Conservation (phyloP, 2,797 vertebrate genomes). For the Sebastes matsubarae region DNA sequence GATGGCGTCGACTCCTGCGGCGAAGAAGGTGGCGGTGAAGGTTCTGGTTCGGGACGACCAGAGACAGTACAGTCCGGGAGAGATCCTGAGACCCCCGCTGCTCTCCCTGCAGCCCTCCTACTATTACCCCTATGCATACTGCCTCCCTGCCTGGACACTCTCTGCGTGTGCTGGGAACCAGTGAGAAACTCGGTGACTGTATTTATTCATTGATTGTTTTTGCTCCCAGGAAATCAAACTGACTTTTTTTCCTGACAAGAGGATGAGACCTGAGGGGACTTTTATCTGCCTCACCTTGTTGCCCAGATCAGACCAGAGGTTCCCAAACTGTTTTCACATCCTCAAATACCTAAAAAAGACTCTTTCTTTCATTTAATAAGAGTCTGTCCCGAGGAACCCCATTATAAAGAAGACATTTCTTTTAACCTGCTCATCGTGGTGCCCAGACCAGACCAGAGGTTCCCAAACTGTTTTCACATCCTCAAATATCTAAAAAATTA, state of each 20-base stretch:
- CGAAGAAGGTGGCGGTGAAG: slow-evolving; percentile 98
- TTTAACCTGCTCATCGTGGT: slow-evolving; percentile 48
- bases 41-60: slow-evolving; percentile 98
- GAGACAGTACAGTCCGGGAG: slow-evolving; percentile 95
- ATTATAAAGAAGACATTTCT: neutral
- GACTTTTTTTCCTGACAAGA: slow-evolving; percentile 51
- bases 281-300: slow-evolving; percentile 49
- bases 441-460: slow-evolving; percentile 29
- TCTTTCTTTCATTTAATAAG: neutral
- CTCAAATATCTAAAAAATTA: slow-evolving; percentile 16
- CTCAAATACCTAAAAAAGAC: slow-evolving; percentile 18
- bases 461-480: neutral
- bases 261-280: slow-evolving; percentile 49
- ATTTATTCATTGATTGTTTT: slow-evolving; percentile 75
- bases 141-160: slow-evolving; percentile 95
- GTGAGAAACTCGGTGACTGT: slow-evolving; percentile 71
- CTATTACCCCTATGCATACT: slow-evolving; percentile 97
- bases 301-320: slow-evolving; percentile 29
- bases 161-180: slow-evolving; percentile 89
- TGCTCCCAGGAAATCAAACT: slow-evolving; percentile 51
- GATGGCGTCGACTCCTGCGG: slow-evolving; percentile 92
- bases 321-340: slow-evolving; percentile 1
- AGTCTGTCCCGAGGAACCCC: neutral
- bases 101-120: slow-evolving; percentile 89
- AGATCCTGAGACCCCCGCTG: slow-evolving; percentile 92